These are phyloP conservation scores for Arctocebus calabarensis DNA, from an alignment of 2,797 vertebrate genomes.

Conservation along the genomic window DNA sequence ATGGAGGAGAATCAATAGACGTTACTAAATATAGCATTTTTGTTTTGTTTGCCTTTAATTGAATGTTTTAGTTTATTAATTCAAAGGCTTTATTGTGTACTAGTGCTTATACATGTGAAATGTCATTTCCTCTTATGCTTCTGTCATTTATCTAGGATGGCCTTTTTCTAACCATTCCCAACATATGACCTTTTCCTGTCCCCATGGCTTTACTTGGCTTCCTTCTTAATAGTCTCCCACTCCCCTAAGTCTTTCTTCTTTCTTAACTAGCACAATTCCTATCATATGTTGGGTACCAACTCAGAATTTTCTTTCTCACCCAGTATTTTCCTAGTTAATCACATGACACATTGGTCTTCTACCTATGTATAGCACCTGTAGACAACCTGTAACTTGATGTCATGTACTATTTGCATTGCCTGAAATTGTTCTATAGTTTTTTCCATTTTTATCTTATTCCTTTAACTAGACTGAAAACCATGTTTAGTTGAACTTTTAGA, in stretches of 20 bases:
- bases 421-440: background rate
- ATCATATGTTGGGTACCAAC: background rate
- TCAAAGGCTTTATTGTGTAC: background rate
- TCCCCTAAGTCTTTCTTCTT: background rate
- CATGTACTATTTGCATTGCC: background rate
- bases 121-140: constrained; percentile 12
- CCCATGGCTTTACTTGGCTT: constrained; percentile 22
- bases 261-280: constrained; percentile 34
- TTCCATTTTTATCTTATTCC: background rate
- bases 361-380: background rate
- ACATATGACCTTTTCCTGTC: background rate
- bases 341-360: background rate
- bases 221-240: background rate
- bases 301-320: constrained; percentile 51
- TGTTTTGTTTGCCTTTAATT: constrained; percentile 27
- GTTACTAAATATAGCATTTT: constrained; percentile 14
- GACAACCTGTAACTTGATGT: background rate
- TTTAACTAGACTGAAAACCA: constrained; percentile 11
- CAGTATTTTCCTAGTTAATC: constrained; percentile 24
- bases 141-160: background rate
- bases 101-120: constrained; percentile 27
- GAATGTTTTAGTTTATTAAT: constrained; percentile 57
- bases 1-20: constrained; percentile 26
- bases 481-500: constrained; percentile 23
- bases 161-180: constrained; percentile 5